Conservation (phyloP, 2,888 invertebrate genomes). For the Unio delphinus region DNA sequence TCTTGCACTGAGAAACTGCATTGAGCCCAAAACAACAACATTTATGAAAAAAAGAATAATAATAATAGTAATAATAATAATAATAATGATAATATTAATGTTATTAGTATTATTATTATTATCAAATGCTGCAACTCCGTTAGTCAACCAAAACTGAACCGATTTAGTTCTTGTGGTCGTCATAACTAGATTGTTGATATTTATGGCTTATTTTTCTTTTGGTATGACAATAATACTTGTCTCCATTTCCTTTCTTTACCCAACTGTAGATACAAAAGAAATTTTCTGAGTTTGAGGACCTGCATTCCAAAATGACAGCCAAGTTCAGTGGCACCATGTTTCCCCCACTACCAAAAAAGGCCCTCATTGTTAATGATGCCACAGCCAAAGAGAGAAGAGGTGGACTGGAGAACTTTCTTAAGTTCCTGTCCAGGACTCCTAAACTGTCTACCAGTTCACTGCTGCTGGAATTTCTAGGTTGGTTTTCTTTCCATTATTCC, state of each 20-base stretch:
- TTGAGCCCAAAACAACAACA: too few relatives aligned
- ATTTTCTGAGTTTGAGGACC: constrained; percentile 58
- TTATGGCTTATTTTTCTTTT: too few relatives aligned
- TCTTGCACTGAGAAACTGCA: too few relatives aligned
- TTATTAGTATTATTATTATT: too few relatives aligned
- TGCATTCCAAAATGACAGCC: constrained; percentile 46
- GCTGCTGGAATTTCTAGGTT: constrained; percentile 62
- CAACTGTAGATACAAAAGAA: constrained; percentile 51
- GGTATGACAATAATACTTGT: too few relatives aligned
- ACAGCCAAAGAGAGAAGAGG: constrained; percentile 52
- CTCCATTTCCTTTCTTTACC: neutral
- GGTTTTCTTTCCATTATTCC: neutral
- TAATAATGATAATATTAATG: too few relatives aligned
- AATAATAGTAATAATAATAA: too few relatives aligned
- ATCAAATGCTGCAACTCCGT: too few relatives aligned
- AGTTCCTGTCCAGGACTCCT: constrained; percentile 52
- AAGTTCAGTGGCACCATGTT: constrained; percentile 54
- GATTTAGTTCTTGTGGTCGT: too few relatives aligned
- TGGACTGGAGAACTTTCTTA: constrained; percentile 51
- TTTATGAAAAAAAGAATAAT: too few relatives aligned
- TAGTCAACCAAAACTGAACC: too few relatives aligned
- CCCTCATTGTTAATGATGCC: constrained; percentile 47
- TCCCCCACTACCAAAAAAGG: constrained; percentile 56
- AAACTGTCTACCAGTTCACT: constrained; percentile 46
- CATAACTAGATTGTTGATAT: too few relatives aligned